A percentile compares a stretch with the other conserved stretches of the same genome.
These are phyloP conservation scores for Pontoporia blainvillei DNA, from an alignment of 2,113 vertebrate species.

Conservation along the genomic window DNA sequence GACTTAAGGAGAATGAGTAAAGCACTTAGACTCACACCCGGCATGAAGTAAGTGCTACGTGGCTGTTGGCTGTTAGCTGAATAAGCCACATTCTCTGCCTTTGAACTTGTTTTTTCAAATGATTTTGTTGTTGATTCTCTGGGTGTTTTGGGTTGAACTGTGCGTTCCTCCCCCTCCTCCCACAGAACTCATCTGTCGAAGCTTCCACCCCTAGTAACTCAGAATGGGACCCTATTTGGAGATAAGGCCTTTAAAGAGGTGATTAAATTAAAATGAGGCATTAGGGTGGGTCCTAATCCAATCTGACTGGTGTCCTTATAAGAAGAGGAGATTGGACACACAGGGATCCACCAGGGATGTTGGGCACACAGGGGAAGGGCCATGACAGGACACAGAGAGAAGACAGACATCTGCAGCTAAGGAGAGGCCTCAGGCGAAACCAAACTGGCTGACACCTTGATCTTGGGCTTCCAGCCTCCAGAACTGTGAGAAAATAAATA, in stretches of 20 bases:
- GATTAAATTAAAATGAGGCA: not conserved
- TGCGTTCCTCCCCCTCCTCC: not conserved
- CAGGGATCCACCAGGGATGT: too few species aligned
- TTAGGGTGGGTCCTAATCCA: not conserved
- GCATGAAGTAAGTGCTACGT: not conserved
- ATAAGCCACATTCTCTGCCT: too few species aligned
- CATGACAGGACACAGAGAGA: not conserved
- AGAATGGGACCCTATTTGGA: not conserved
- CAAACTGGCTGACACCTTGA: not conserved
- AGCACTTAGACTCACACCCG: not conserved
- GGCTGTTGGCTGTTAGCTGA: too few species aligned
- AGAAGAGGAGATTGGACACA: too few species aligned
- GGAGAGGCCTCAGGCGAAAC: not conserved
- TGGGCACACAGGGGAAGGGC: not conserved
- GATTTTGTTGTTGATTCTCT: not conserved
- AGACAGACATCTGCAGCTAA: not conserved
- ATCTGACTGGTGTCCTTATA: not conserved
- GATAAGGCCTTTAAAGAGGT: not conserved
- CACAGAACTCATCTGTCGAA: not conserved
- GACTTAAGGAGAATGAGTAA: not conserved
- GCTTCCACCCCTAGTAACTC: not conserved
- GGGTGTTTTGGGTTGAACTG: not conserved
- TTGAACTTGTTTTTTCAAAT: too few species aligned
- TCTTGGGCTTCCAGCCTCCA: not conserved
- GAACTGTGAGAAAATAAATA: not conserved